A percentile compares a stretch with the other conserved stretches of the same genome.
Evolutionary conservation across 1,140 invertebrate genomes (phyloP).

Genomic region (Doryteuthis pealeii): DNA sequence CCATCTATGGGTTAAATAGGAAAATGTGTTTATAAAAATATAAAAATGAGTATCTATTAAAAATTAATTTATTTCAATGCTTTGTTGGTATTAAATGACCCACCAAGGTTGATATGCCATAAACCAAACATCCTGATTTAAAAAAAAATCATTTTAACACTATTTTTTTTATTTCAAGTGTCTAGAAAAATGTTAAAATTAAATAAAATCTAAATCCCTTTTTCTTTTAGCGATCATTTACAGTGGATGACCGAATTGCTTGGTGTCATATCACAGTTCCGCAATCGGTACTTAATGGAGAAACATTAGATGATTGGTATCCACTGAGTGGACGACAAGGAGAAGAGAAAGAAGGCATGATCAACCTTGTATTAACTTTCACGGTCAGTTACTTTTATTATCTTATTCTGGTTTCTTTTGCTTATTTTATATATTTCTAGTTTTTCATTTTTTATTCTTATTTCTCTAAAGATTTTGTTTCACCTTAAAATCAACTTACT

Average conservation of each 20-base stretch:
- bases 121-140: no score
- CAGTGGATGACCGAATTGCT: conserved; percentile 91
- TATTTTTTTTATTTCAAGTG: no score
- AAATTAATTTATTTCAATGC: no score
- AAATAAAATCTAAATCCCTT: not conserved
- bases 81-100: no score
- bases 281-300: conserved; percentile 76
- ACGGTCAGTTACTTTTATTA: conserved; percentile 66
- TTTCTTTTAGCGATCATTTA: conserved; percentile 76
- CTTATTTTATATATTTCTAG: not conserved
- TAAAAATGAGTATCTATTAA: no score
- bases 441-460: no score
- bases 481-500: not conserved
- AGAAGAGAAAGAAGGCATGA: conserved; percentile 84
- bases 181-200: no score
- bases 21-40: no score
- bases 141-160: no score
- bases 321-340: conserved; percentile 88
- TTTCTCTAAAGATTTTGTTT: not conserved
- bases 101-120: no score
- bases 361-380: conserved; percentile 67
- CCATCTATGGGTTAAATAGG: no score
- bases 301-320: conserved; percentile 93
- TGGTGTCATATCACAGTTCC: conserved; percentile 85
- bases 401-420: not conserved